These are phyloP conservation scores for Luidia sarsii DNA, from an alignment of 53 echinoderm and acorn worm species.

Conservation along the genomic window DNA sequence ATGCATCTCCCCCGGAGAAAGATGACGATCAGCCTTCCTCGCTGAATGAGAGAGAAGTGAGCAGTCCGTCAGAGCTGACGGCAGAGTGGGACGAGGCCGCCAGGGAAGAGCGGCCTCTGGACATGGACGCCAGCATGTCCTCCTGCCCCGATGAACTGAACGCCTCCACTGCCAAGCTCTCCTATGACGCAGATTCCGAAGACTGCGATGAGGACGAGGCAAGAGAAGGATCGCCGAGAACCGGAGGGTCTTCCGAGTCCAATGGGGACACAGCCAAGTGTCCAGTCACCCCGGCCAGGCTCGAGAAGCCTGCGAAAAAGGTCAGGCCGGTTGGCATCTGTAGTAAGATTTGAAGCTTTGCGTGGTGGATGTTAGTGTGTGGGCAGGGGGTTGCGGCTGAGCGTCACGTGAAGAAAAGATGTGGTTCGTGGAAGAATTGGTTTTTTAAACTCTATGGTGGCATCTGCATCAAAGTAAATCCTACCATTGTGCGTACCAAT, in stretches of 20 bases:
- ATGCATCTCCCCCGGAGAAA: neutral
- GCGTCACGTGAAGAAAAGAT: no score
- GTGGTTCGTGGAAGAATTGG: no score
- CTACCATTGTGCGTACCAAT: no score
- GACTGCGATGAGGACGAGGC: slow-evolving; percentile 41
- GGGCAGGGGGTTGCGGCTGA: no score
- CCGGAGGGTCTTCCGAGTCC: slow-evolving; percentile 30
- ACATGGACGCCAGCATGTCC: neutral
- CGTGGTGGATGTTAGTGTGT: no score
- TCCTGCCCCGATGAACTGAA: neutral
- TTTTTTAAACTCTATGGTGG: no score
- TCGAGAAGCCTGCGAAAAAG: slow-evolving; percentile 36
- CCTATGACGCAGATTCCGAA: slow-evolving; percentile 43
- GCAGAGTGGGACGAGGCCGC: neutral
- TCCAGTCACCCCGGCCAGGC: neutral
- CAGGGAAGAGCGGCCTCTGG: neutral
- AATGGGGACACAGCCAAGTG: neutral
- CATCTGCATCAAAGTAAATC: no score
- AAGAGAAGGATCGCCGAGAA: neutral
- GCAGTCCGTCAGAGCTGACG: neutral
- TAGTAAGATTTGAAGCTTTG: neutral
- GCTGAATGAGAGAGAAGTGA: neutral
- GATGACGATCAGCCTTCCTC: neutral
- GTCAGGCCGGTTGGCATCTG: neutral
- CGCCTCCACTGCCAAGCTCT: slow-evolving; percentile 5